phyloP scores from a whole-genome alignment of 2,113 vertebrate genomes.

The Cyprinodon variegatus region DNA sequence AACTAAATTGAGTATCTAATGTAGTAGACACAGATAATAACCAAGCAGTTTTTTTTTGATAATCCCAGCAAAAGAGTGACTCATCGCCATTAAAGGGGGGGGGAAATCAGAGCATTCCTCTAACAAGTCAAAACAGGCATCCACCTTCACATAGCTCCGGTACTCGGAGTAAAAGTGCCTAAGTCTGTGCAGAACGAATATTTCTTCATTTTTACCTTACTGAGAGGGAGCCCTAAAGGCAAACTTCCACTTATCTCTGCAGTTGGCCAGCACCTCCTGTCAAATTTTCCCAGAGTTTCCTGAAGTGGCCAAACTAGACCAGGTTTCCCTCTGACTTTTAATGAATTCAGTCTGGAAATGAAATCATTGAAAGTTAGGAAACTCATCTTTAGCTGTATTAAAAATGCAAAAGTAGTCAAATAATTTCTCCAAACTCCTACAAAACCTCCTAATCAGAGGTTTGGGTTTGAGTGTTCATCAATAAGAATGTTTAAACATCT shows the following conservation, averaged over 20 bases:
- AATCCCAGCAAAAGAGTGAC: not conserved
- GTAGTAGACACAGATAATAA: not conserved
- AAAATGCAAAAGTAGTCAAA: not conserved
- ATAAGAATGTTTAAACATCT: not conserved
- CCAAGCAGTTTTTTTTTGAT: not conserved
- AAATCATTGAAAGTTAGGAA: not conserved
- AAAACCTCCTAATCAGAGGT: not conserved
- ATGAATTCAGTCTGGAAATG: not conserved
- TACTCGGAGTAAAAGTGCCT: not conserved
- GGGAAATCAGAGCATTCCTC: not conserved
- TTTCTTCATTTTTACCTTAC: not conserved
- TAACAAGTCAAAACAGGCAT: not conserved
- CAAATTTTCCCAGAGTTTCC: not conserved
- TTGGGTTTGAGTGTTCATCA: not conserved
- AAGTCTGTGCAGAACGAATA: not conserved
- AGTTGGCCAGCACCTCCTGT: slow-evolving; percentile 1
- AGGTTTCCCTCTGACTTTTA: not conserved
- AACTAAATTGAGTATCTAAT: not conserved
- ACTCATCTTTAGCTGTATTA: not conserved
- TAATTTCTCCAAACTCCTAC: not conserved
- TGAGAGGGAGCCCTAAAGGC: not conserved
- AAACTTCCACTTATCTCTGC: not conserved
- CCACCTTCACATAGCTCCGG: slow-evolving; percentile 1
- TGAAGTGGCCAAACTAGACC: not conserved
- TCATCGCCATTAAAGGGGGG: not conserved